A percentile compares a stretch with the other conserved stretches of the same genome.
phyloP scores from a whole-genome alignment of 2,888 invertebrate species.

The Cryptus viduatorius region DNA sequence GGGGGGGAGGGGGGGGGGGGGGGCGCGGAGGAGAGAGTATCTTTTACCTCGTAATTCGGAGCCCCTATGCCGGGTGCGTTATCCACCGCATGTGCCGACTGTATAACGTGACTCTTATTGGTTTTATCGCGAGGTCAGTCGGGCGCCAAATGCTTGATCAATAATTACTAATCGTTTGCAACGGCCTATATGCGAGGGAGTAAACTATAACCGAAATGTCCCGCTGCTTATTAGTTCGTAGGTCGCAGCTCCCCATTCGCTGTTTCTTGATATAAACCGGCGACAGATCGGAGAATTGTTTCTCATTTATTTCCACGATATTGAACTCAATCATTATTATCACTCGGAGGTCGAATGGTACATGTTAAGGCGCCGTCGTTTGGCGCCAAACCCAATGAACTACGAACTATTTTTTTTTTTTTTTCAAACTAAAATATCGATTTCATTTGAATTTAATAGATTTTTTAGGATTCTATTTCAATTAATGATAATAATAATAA shows the following conservation, averaged over 20 bases:
- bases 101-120: conserved; percentile 55
- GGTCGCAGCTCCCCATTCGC: neutral
- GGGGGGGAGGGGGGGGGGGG: too few species aligned
- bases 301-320: neutral
- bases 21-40: conserved; percentile 13
- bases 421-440: too few species aligned
- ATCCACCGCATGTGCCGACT: conserved; percentile 3
- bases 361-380: neutral
- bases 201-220: conserved; percentile 2
- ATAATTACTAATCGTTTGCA: conserved; percentile 57
- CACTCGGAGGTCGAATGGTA: neutral
- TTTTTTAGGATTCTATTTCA: too few species aligned
- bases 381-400: neutral
- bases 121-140: conserved; percentile 63
- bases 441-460: too few species aligned
- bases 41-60: conserved; percentile 29
- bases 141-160: conserved; percentile 69
- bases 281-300: too few species aligned
- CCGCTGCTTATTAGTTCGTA: neutral
- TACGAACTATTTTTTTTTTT: neutral
- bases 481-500: too few species aligned
- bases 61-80: neutral
- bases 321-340: conserved; percentile 3
- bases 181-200: conserved; percentile 4
- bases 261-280: too few species aligned